Conservation (phyloP, 2,113 vertebrate species). For the Pterophyllum scalare region DNA sequence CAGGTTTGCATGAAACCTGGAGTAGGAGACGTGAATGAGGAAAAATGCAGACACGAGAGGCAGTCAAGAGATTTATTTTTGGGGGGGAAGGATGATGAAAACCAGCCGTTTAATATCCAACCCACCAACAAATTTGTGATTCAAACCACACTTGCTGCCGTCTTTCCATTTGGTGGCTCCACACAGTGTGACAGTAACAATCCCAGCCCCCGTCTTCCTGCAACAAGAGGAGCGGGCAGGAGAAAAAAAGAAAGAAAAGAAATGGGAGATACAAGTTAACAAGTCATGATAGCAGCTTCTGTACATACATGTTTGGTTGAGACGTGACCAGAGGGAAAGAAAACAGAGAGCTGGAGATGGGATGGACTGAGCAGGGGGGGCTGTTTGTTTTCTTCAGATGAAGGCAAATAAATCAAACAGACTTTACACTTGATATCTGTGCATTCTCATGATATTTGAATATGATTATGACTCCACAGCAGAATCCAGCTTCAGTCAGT, state of each 20-base stretch:
- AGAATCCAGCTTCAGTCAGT: neutral
- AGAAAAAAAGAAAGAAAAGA: neutral
- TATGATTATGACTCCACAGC: neutral
- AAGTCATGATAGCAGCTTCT: constrained; percentile 33
- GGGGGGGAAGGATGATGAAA: neutral
- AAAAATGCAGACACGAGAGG: neutral
- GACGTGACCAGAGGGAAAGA: constrained; percentile 34
- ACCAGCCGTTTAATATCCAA: neutral
- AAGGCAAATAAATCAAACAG: neutral
- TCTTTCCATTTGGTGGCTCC: neutral
- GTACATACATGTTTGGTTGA: neutral
- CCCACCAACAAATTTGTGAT: neutral
- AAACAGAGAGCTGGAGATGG: neutral
- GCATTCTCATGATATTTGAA: neutral
- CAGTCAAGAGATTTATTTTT: neutral
- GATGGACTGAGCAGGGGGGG: neutral
- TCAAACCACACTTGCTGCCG: neutral
- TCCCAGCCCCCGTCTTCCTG: neutral
- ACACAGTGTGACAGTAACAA: neutral
- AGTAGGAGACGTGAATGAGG: neutral
- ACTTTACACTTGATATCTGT: neutral
- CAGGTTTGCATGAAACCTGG: neutral
- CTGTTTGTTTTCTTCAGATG: neutral
- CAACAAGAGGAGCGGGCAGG: neutral
- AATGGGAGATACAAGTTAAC: neutral